Percentiles rank a stretch among this genome's conserved stretches.
Evolutionary conservation across 2,113 vertebrate genomes (phyloP).

Genomic region (Campylorhamphus procurvoides): DNA sequence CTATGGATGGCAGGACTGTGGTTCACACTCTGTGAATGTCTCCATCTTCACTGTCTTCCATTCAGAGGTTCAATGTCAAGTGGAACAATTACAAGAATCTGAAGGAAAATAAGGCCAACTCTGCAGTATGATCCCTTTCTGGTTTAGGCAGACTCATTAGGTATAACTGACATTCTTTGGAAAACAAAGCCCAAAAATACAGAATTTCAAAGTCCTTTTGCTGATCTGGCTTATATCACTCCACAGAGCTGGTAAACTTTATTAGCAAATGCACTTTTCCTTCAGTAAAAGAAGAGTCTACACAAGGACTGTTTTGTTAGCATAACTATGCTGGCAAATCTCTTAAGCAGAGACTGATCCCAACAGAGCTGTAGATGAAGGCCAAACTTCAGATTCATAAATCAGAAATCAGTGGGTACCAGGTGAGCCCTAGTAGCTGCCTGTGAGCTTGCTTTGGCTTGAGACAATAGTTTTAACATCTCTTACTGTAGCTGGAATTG

Average conservation of each 20-base stretch:
- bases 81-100: not conserved
- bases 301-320: not conserved
- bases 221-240: conserved; percentile 19
- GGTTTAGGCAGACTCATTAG: not conserved
- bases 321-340: not conserved
- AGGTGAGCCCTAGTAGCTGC: not conserved
- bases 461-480: not conserved
- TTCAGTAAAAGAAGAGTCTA: not conserved
- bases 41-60: not conserved
- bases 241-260: not conserved
- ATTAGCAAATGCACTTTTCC: not conserved
- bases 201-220: conserved; percentile 9
- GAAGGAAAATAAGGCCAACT: not conserved
- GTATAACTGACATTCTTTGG: not conserved
- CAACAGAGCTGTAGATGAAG: not conserved
- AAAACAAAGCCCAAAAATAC: not conserved
- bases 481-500: not conserved
- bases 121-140: not conserved
- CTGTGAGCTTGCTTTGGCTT: not conserved
- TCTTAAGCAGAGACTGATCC: not conserved
- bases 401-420: not conserved
- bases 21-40: not conserved
- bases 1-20: not conserved
- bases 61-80: not conserved
- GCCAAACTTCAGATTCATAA: conserved; percentile 7